phyloP scores from a whole-genome alignment of 2,113 vertebrate genomes.

The Sinocyclocheilus grahami region DNA sequence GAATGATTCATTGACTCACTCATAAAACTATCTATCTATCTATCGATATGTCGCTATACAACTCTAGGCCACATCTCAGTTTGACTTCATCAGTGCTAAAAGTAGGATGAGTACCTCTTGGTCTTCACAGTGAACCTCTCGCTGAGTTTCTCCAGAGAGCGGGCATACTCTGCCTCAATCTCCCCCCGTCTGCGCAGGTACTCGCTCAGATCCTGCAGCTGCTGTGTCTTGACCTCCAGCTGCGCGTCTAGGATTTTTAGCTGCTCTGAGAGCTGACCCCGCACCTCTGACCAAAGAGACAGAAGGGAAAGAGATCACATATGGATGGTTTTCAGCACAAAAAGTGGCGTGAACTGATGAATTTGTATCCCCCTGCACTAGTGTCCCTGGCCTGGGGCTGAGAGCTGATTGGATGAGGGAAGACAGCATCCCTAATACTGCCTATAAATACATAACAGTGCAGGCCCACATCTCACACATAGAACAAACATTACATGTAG shows the following conservation, averaged over 20 bases:
- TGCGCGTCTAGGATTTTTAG: slow-evolving; percentile 86
- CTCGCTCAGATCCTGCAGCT: slow-evolving; percentile 87
- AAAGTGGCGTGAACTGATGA: slow-evolving; percentile 14
- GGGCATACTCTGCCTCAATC: slow-evolving; percentile 86
- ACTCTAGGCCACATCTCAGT: not conserved
- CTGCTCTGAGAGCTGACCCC: slow-evolving; percentile 85
- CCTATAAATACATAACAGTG: slow-evolving; percentile 38
- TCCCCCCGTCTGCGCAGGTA: slow-evolving; percentile 86
- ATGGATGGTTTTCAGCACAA: slow-evolving; percentile 20
- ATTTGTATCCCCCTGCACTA: not conserved
- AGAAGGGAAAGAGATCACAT: slow-evolving; percentile 17
- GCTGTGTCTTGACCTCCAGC: slow-evolving; percentile 86
- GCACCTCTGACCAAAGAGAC: slow-evolving; percentile 75
- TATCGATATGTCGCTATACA: not conserved
- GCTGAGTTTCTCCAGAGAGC: slow-evolving; percentile 85
- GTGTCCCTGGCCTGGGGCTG: slow-evolving; percentile 15
- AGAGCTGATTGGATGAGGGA: slow-evolving; percentile 28
- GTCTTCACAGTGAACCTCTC: slow-evolving; percentile 85
- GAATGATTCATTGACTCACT: not conserved
- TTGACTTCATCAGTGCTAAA: not conserved
- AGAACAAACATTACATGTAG: slow-evolving; percentile 12
- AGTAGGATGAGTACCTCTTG: slow-evolving; percentile 69
- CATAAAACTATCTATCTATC: not conserved
- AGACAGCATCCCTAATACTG: slow-evolving; percentile 46
- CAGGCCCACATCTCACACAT: slow-evolving; percentile 30